These are phyloP conservation scores for Argyrosomus japonicus DNA, from an alignment of 2,113 vertebrate species.

Conservation along the genomic window DNA sequence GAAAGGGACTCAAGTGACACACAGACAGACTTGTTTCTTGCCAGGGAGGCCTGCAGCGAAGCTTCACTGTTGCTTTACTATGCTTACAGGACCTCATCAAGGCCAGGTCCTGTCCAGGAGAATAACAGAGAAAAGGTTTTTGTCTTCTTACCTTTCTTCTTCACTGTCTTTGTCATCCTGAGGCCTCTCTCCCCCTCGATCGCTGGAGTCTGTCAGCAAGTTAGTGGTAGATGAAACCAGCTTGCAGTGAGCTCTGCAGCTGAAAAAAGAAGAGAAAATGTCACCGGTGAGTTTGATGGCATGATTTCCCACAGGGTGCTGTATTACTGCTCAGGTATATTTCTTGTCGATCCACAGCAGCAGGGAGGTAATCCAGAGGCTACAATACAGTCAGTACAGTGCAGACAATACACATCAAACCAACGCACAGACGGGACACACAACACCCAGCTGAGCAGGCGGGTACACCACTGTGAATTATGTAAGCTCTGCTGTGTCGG, in stretches of 20 bases:
- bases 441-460: background rate
- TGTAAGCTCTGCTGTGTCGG: background rate
- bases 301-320: conserved; percentile 12
- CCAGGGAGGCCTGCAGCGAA: too few species aligned
- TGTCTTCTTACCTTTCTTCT: background rate
- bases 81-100: too few species aligned
- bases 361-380: conserved; percentile 12
- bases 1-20: too few species aligned
- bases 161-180: background rate
- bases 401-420: background rate
- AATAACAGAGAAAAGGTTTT: background rate
- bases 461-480: background rate
- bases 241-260: background rate
- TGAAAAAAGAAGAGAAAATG: conserved; percentile 7
- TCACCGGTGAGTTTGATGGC: background rate
- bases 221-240: background rate
- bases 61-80: too few species aligned
- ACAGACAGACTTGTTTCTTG: too few species aligned
- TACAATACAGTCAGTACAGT: background rate
- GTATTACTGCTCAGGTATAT: background rate
- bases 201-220: background rate
- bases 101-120: background rate
- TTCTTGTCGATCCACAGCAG: conserved; percentile 14
- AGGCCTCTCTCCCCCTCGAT: background rate
- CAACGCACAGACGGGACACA: background rate